Conservation (phyloP, 2,113 vertebrate species). For the Sus scrofa region T2T-Sscrofa CM000822.6:41741501-41742000, state of each 20-base stretch:
- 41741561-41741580: neutral
- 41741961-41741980: neutral
- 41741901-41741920: neutral
- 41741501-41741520: neutral
- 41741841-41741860: neutral
- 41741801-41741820: neutral
- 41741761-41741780: neutral
- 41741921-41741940: neutral
- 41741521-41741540: neutral
- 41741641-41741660: neutral
- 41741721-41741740: neutral
- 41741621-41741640: neutral
- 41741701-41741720: neutral
- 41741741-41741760: neutral
- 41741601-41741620: neutral
- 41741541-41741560: neutral
- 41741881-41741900: neutral
- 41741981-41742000: neutral
- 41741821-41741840: neutral
- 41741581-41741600: neutral
- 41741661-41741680: neutral
- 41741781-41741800: neutral
- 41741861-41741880: neutral
- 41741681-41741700: neutral
- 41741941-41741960: neutral